Evolutionary conservation across 2,888 invertebrate species (phyloP).

Genomic region (Anodontia alba): DNA sequence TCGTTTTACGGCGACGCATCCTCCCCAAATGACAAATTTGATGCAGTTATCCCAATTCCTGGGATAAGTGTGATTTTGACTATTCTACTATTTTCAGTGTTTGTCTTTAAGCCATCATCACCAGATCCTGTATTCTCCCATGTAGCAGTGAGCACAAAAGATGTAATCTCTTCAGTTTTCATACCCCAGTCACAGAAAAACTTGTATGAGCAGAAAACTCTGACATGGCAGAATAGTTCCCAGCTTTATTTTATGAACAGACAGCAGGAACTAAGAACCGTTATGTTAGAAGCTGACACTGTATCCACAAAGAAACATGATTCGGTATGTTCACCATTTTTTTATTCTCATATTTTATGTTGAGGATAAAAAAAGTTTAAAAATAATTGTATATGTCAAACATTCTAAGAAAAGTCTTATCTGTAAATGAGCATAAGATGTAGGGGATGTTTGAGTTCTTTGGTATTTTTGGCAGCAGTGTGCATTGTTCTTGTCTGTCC

Average conservation of each 20-base stretch:
- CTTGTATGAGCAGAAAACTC: conserved; percentile 47
- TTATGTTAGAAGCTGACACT: conserved; percentile 49
- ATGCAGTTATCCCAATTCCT: too few relatives aligned
- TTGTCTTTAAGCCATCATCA: conserved; percentile 86
- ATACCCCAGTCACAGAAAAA: conserved; percentile 69
- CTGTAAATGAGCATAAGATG: too few relatives aligned
- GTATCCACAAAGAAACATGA: conserved; percentile 31
- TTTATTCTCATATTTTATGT: background rate
- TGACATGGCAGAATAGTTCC: conserved; percentile 75
- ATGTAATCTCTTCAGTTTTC: conserved; percentile 69
- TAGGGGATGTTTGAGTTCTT: too few relatives aligned
- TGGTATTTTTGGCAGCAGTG: too few relatives aligned
- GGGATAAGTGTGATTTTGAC: too few relatives aligned
- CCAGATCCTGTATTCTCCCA: conserved; percentile 68
- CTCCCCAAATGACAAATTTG: too few relatives aligned
- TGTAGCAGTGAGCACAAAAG: conserved; percentile 40
- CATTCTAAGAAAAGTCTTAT: too few relatives aligned
- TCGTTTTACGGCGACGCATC: too few relatives aligned
- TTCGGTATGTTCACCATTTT: conserved; percentile 38
- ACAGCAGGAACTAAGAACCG: conserved; percentile 73
- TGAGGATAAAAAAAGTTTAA: background rate
- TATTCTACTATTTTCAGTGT: conserved; percentile 86
- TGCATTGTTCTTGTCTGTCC: too few relatives aligned
- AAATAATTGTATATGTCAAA: background rate
- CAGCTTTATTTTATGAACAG: conserved; percentile 78